A percentile compares a stretch with the other conserved stretches of the same genome.
These are phyloP conservation scores for Meteorus sp. DNA, from an alignment of 1,140 invertebrate species.

Conservation along the genomic window DNA sequence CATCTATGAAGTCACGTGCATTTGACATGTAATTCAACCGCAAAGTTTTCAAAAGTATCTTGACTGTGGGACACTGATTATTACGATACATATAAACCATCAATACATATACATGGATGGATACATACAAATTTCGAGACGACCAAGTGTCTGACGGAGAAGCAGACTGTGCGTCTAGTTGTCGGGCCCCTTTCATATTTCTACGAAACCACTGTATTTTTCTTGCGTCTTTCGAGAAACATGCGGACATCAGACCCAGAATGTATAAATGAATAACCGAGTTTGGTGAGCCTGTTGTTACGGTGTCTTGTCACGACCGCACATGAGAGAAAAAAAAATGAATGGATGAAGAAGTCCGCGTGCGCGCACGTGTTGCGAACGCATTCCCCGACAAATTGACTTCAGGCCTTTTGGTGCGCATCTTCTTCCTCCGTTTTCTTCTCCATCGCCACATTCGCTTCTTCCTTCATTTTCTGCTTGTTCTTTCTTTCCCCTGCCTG, in stretches of 20 bases:
- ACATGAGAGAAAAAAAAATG: too few relatives aligned
- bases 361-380: slow-evolving; percentile 53
- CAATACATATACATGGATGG: too few relatives aligned
- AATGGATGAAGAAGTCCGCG: slow-evolving; percentile 15
- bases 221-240: slow-evolving; percentile 20
- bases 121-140: neutral
- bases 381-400: slow-evolving; percentile 60
- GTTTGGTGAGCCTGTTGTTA: slow-evolving; percentile 22
- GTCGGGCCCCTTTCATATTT: neutral
- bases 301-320: slow-evolving; percentile 21
- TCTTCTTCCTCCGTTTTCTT: neutral
- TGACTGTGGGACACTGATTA: too few relatives aligned
- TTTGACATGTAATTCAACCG: too few relatives aligned
- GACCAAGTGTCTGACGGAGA: slow-evolving; percentile 26
- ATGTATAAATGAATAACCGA: too few relatives aligned
- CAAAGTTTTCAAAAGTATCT: too few relatives aligned
- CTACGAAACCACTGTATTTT: slow-evolving; percentile 23
- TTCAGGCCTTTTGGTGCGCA: slow-evolving; percentile 50
- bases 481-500: neutral
- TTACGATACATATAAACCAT: too few relatives aligned
- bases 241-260: too few relatives aligned
- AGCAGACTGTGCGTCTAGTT: slow-evolving; percentile 44
- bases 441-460: neutral
- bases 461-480: neutral
- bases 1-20: too few relatives aligned